Percentiles rank a stretch among this genome's conserved stretches.
These are phyloP conservation scores for Podargus strigoides DNA, from an alignment of 2,797 vertebrate species.

Conservation along the genomic window DNA sequence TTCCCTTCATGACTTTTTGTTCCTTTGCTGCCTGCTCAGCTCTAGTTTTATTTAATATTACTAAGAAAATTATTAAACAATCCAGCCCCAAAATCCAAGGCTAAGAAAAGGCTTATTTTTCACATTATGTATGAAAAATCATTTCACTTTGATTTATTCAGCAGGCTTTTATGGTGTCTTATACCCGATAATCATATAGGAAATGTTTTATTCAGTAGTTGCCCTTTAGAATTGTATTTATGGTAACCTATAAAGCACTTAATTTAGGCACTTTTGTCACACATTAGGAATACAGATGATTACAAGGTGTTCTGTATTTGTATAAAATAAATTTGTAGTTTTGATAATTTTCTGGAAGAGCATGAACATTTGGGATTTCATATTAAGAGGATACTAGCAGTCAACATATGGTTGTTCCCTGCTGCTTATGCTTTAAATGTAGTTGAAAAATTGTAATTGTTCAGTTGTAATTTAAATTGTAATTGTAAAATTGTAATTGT, in stretches of 20 bases:
- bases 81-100: not conserved
- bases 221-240: not conserved
- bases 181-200: not conserved
- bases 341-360: not conserved
- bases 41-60: not conserved
- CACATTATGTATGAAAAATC: not conserved
- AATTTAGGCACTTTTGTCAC: not conserved
- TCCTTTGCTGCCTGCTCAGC: not conserved
- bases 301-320: not conserved
- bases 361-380: not conserved
- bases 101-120: not conserved
- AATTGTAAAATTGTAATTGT: not conserved
- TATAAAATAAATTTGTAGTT: not conserved
- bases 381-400: not conserved
- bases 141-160: not conserved
- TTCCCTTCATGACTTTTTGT: not conserved
- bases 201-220: not conserved
- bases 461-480: not conserved
- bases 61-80: not conserved
- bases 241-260: not conserved
- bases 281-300: not conserved
- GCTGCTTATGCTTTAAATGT: not conserved
- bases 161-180: not conserved
- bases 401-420: not conserved
- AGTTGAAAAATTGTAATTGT: not conserved